Evolutionary conservation across 2,797 vertebrate species (phyloP).

Genomic region (Pogonophryne albipinna): DNA sequence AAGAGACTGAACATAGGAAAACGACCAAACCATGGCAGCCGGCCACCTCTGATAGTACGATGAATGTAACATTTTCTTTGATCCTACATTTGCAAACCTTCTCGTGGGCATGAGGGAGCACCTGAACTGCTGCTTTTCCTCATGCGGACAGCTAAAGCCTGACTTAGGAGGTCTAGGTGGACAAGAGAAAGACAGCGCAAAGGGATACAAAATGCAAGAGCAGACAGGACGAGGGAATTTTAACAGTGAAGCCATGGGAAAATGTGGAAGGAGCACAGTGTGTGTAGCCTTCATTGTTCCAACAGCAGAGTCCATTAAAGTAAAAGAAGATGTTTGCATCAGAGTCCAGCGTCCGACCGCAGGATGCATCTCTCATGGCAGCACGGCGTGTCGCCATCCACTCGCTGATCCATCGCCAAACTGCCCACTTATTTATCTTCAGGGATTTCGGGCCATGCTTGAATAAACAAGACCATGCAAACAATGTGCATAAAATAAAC

Average conservation of each 20-base stretch:
- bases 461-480: constrained; percentile 62
- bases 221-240: background rate
- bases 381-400: constrained; percentile 17
- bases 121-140: constrained; percentile 37
- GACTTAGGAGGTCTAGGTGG: constrained; percentile 2
- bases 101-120: background rate
- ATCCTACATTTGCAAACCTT: background rate
- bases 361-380: constrained; percentile 38
- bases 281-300: background rate
- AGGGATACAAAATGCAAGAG: background rate
- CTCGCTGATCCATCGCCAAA: constrained; percentile 17
- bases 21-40: constrained; percentile 18
- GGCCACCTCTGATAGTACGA: constrained; percentile 2
- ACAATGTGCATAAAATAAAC: constrained; percentile 44
- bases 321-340: constrained; percentile 42
- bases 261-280: constrained; percentile 10
- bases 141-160: constrained; percentile 1
- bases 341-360: constrained; percentile 23
- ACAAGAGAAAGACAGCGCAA: background rate
- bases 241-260: constrained; percentile 28
- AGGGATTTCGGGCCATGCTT: constrained; percentile 9
- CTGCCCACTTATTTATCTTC: constrained; percentile 52
- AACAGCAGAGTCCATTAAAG: constrained; percentile 51
- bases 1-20: constrained; percentile 13
- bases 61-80: background rate